Base-by-base conservation (phyloP, 2,113 vertebrate species). In the Serilophus lunatus region DNA sequence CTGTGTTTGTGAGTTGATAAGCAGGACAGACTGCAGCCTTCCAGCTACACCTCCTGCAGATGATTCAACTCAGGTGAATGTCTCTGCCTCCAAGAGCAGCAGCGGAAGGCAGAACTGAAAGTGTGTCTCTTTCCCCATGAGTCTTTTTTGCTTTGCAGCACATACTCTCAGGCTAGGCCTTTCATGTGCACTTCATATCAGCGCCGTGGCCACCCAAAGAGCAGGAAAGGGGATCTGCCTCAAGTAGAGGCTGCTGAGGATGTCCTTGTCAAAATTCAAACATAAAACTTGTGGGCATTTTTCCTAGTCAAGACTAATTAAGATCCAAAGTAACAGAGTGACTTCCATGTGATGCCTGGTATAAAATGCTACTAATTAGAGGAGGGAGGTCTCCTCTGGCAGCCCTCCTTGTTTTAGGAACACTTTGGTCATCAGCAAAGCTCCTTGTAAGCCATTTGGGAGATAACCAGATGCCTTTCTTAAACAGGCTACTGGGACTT, bases 131-230 rank as follows among this genome's bases (percentile, higher is more conserved):
- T 72, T 71, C 54, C 86, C 44, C 47, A 8, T 1, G 23, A 63
- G 44, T 9, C 12, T 66, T 16, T n/a, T 63, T 42, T 66, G 38
- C 31, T 70, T 71, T 63, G 51, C n/a, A n/a, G n/a, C n/a, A n/a
- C n/a, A n/a, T n/a, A n/a, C n/a, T n/a, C 15, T 35, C 44, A 54
- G 68, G 66, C 36, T 47, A 14, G 69, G 50, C 36, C 18, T 87
- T 87, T 75, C 26, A 12, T 3, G 16, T 7, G 35, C 28, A 5
- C 8, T 60, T 88, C 1, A 0, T 23, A 50, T 7, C 5, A 2
- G 33, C 42, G 25, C 23, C 3, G 1, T 5, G 6, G 23, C 47
- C 1, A 6, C 36, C 7, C 1, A 29, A 63, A 47, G 1, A 0
- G 20, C 61, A 54, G 75, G 49, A 82, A 53, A 54, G 7, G 47